A percentile compares a stretch with the other conserved stretches of the same genome.
These are phyloP conservation scores for Platycheirus albimanus DNA, from an alignment of 2,888 invertebrate species.

Conservation along the genomic window DNA sequence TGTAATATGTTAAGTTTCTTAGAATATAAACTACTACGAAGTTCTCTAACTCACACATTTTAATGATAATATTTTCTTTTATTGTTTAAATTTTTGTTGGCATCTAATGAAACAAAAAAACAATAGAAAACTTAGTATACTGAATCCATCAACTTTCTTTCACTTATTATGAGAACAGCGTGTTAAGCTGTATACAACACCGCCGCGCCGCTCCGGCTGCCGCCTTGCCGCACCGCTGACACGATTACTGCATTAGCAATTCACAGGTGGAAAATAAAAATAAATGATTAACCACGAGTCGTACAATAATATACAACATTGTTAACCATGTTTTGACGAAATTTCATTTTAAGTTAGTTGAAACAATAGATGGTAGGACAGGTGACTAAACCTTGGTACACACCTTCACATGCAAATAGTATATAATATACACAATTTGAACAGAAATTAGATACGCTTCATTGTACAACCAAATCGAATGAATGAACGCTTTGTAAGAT, in stretches of 20 bases:
- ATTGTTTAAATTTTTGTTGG: no score
- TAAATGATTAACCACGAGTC: background rate
- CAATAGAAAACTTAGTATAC: background rate
- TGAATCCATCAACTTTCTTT: background rate
- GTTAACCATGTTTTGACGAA: background rate
- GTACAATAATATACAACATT: background rate
- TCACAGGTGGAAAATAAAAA: background rate
- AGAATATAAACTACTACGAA: no score
- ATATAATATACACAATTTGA: background rate
- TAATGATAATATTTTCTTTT: no score
- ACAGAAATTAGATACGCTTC: conserved; percentile 37
- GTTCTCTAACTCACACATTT: no score
- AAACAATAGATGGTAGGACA: background rate
- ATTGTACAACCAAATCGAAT: conserved; percentile 30
- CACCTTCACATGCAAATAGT: background rate
- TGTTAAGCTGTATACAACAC: background rate
- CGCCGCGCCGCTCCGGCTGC: no score
- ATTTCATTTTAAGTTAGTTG: background rate
- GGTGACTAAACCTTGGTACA: background rate
- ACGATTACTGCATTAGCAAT: background rate
- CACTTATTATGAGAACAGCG: background rate
- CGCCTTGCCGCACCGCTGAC: background rate
- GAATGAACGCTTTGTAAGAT: conserved; percentile 17
- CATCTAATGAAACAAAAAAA: background rate
- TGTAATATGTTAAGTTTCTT: no score